Percentiles rank a stretch among this genome's conserved stretches.
Conservation (phyloP, 2,113 vertebrate species). For the Microcebus lehilahytsara region DNA sequence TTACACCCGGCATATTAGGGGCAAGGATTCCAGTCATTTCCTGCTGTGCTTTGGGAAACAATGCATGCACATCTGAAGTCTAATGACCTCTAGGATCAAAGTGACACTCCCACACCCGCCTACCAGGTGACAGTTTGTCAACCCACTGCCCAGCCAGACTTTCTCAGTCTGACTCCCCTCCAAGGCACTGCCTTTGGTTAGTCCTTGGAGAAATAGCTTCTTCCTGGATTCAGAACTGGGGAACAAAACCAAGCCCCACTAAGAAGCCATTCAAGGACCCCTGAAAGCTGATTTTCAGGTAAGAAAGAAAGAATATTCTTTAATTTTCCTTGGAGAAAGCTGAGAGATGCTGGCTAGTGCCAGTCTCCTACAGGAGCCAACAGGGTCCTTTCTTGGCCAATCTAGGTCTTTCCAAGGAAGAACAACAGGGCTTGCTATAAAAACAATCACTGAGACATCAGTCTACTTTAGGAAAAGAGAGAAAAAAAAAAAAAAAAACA, state of each 20-base stretch:
- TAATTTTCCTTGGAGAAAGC: neutral
- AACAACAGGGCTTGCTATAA: neutral
- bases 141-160: neutral
- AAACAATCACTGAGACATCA: neutral
- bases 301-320: neutral
- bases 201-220: neutral
- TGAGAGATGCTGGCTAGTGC: neutral
- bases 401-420: neutral
- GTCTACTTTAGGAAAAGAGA: neutral
- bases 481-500: neutral
- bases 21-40: neutral
- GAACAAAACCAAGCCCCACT: neutral
- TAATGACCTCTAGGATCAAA: neutral
- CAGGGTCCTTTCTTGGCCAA: neutral
- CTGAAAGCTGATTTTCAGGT: neutral
- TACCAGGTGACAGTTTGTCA: neutral
- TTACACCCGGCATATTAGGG: neutral
- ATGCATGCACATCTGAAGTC: neutral
- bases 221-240: neutral
- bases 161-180: neutral
- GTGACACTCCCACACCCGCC: accelerated
- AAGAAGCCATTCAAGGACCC: neutral
- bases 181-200: neutral
- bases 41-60: conserved; percentile 33
- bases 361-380: neutral